Evolutionary conservation across 2,888 invertebrate genomes (phyloP).

Genomic region (Loripinus fragilis): DNA sequence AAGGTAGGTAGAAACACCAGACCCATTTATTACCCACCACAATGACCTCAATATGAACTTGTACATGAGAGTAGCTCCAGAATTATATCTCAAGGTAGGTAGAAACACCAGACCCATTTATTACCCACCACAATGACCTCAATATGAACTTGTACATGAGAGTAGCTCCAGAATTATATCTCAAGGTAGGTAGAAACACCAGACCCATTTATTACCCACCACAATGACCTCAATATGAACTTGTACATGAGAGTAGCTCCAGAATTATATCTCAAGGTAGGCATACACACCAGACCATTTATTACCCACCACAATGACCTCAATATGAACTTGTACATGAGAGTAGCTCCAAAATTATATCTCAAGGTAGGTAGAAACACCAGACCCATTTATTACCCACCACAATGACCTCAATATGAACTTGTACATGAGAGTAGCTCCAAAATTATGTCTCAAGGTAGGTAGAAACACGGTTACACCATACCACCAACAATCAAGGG

Average conservation of each 20-base stretch:
- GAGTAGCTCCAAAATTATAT: constrained; percentile 98
- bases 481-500: no score
- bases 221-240: constrained; percentile 99
- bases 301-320: constrained; percentile 99
- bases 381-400: constrained; percentile 89
- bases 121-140: constrained; percentile 99
- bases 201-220: constrained; percentile 99
- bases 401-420: constrained; percentile 99
- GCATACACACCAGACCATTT: no score
- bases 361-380: constrained; percentile 90
- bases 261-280: constrained; percentile 96
- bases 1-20: constrained; percentile 88
- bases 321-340: constrained; percentile 98
- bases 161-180: constrained; percentile 98
- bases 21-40: constrained; percentile 92
- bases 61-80: constrained; percentile 99
- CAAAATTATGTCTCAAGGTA: constrained; percentile 97
- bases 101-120: constrained; percentile 71
- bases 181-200: constrained; percentile 90
- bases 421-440: constrained; percentile 98
- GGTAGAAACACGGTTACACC: no score
- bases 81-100: constrained; percentile 94
- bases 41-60: constrained; percentile 99
- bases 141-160: constrained; percentile 99
- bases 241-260: constrained; percentile 99